Base-by-base conservation (phyloP, 2,888 invertebrate species). In the Lamellibrachia satsuma region DNA sequence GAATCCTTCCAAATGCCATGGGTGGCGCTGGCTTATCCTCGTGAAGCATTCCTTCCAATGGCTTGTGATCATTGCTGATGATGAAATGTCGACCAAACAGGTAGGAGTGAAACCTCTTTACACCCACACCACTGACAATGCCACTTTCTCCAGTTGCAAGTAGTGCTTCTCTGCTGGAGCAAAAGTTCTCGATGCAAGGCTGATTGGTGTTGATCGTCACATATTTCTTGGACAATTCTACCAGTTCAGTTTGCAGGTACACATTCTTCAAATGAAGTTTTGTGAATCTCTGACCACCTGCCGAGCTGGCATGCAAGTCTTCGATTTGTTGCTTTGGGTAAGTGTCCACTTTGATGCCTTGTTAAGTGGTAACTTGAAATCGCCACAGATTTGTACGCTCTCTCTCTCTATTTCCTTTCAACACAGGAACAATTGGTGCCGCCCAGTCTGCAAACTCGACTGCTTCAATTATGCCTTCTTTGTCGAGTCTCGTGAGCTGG, bases 121-220 rank as follows among this genome's bases (percentile, higher is more conserved):
- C 39, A 2, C 90, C 60, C 92, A 93, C 27, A 93, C 92, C 27
- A 93, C 92, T 4, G 93, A 90, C 22, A 93, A 91, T 52, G 93
- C 93, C 75, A 93, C 93, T 90, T 93, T 93, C 90, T 94, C 93
- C 7, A 94, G 91, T 75, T 94, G 94, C 39, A 91, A 92, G 93
- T 93, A 93, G 15, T 52, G 51, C 52, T 93, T 92, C 91, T 94
- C 92, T 22, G 93, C 90, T 15, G 60, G 60, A 60, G 60, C 60
- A 60, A 60, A 22, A 51, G 92, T 94, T 55, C 93, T 93, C 55
- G 94, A 93, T 15, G 90, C 93, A 91, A 93, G 92, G 60, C 91
- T 60, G 39, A 93, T 93, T 52, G 93, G 93, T 91, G 55, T 91
- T 91, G 27, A 91, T 52, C 3, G 55, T 52, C 55, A 52, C 8